Base-by-base conservation (phyloP, 1,140 invertebrate species). In the Zaprionus capensis region DNA sequence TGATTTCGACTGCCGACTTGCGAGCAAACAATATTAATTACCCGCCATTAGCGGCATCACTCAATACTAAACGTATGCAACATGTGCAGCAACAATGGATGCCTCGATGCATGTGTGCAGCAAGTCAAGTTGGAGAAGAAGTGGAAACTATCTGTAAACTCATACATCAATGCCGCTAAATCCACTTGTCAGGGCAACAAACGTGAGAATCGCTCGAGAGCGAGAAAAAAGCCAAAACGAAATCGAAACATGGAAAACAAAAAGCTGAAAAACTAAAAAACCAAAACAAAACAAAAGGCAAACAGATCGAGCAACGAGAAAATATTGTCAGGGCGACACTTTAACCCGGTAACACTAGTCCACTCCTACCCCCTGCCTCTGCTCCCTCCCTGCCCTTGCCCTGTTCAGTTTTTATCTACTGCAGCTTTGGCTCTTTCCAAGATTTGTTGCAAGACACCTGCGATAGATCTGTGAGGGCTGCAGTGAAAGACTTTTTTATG, bases 111-210 rank as follows among this genome's bases (percentile, higher is more conserved):
- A 26, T 38, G 22, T 11, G 24, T n/a, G 56, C 12, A 55, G 34
- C 34, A 15, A 36, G 49, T 14, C 56, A 26, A 46, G 41, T 46
- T 46, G 41, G 6, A 68, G 53, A 67, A 63, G 82, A 81, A 81
- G 71, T 84, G 74, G 64, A 90, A 88, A 77, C 76, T 91, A 91
- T 85, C 85, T 90, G 81, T 75, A 82, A 75, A 82, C 73, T 73
- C 85, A 90, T 90, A 90, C 82, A 90, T 90, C 85, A 90, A 90
- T 90, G 85, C 82, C 86, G 85, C 81, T 82, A 90, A 90, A 85
- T 90, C 85, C 85, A 90, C 85, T 90, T 90, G 85, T 90, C 85
- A 90, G 81, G 73, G 72, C 65, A 76, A 85, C 85, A 90, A 80
- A 90, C 85, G 85, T 90, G 85, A 90, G 85, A 90, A 90, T 90